Base-by-base conservation (phyloP, 2,888 invertebrate genomes). In the Drosophila mettleri region DNA sequence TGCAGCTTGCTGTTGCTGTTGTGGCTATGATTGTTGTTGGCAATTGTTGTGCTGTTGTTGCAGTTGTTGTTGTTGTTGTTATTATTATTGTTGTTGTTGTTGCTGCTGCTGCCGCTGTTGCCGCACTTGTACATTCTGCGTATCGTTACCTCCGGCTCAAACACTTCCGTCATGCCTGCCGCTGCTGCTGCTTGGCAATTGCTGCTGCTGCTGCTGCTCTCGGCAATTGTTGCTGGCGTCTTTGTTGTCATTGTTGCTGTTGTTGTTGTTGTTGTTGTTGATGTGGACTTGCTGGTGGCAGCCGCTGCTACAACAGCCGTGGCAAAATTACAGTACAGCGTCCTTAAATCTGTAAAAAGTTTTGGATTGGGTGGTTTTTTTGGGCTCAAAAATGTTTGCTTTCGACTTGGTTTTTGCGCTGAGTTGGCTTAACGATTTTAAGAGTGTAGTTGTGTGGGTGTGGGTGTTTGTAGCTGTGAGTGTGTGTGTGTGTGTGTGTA, bases 311-410 rank as follows among this genome's bases (percentile, higher is more conserved):
- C 91, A 75, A 91, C 91, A 80, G 91, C 91, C 75, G 91, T 88
- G 59, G 92, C 92, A 86, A 91, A 90, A 90, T 90, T 91, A 86
- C 85, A 85, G 85, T 92, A 91, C 84, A 91, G 81, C 77, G 91
- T 91, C 91, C 91, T 88, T 88, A 91, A 90, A 92, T 92, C 92
- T 92, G 92, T 72, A 92, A 92, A 91, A 91, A 92, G 63, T 91
- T 86, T 74, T 81, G 85, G 88, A 88, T 83, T 83, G 58, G 65
- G 57, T 74, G 85, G 83, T 81, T 91, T 89, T 82, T 84, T 90
- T 86, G 80, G 81, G 52, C 72, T 80, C 85, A 74, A 76, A 74
- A 65, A 70, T 73, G n/a, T n/a, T n/a, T 66, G 45, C n/a, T 65
- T 72, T 81, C 73, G 55, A 76, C 66, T 48, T 48, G 31, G 43